Base-by-base conservation (phyloP, 2,888 invertebrate genomes). In the Melolontha melolontha region DNA sequence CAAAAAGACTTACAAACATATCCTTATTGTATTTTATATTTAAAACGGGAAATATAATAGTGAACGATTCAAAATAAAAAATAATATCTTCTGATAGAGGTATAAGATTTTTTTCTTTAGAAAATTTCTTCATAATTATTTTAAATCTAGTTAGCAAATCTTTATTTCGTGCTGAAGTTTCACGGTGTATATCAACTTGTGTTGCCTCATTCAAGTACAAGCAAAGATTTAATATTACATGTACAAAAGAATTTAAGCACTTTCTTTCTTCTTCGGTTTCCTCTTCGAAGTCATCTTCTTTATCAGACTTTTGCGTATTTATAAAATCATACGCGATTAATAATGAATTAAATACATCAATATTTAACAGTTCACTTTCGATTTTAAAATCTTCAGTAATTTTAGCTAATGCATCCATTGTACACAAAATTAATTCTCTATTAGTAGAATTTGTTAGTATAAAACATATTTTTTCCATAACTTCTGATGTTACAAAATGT, bases 371-470 rank as follows among this genome's bases (percentile, higher is more conserved):
- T 34, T 69, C 52, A 50, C 72, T 62, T 64, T 72, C 65, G 47
- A 79, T 41, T 71, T 76, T 73, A 41, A 63, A 67, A 41, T 77
- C 76, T 11, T 57, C 59, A 8, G 79, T 79, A 66, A 81, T 71
- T 71, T 79, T 79, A 4, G 75, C 72, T 5, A 89, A 79, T 44
- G 88, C 87, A 76, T 90, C 89, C 51, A 91, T 81, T 0, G 88
- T 85, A 64, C 86, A 86, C 1, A 85, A 75, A 8, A 91, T 76
- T 1, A 91, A 81, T 14, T 87, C 86, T 72, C 84, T 85, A 78
- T 91, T 92, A 10, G 89, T 88, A 0, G 94, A 94, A 80, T 92
- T 93, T 65, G 86, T 86, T 67, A 95, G 82, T 71, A 95, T 91
- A 77, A 91, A 93, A 71, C 87, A 87, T 49, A 94, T 80, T 72